Conservation (phyloP, 2,888 invertebrate species). For the Chrysopilus asiliformis region DNA sequence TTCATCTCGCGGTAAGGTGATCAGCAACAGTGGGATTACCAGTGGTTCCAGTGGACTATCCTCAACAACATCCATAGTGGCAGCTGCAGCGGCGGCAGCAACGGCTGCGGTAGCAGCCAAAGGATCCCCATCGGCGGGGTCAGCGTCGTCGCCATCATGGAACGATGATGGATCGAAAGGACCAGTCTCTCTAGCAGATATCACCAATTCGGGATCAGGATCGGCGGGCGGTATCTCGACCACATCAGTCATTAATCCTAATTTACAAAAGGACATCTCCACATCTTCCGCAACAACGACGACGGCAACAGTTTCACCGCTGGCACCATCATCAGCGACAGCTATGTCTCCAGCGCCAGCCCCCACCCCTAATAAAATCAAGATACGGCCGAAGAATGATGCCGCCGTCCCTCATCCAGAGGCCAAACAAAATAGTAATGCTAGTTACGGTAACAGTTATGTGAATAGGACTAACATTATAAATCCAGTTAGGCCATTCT, state of each 20-base stretch:
- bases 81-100: conserved; percentile 11
- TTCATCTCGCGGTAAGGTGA: background rate
- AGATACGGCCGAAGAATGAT: conserved; percentile 29
- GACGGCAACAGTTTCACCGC: conserved; percentile 10
- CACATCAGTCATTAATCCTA: conserved; percentile 13
- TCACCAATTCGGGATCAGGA: too few relatives aligned
- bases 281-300: conserved; percentile 21
- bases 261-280: conserved; percentile 2
- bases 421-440: conserved; percentile 16
- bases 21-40: background rate
- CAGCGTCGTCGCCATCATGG: conserved; percentile 32
- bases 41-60: conserved; percentile 1
- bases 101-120: conserved; percentile 1
- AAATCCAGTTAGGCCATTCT: conserved; percentile 65
- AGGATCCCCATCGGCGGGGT: conserved; percentile 21
- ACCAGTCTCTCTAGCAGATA: too few relatives aligned
- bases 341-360: conserved; percentile 28
- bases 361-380: conserved; percentile 35
- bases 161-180: conserved; percentile 17
- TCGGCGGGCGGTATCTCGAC: too few relatives aligned
- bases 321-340: conserved; percentile 20
- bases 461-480: conserved; percentile 32
- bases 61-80: conserved; percentile 8
- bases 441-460: conserved; percentile 29
- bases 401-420: conserved; percentile 51